Percentiles rank a stretch among this genome's conserved stretches.
Evolutionary conservation across 1,140 invertebrate genomes (phyloP).

Genomic region (Temnothorax curvispinosus): DNA sequence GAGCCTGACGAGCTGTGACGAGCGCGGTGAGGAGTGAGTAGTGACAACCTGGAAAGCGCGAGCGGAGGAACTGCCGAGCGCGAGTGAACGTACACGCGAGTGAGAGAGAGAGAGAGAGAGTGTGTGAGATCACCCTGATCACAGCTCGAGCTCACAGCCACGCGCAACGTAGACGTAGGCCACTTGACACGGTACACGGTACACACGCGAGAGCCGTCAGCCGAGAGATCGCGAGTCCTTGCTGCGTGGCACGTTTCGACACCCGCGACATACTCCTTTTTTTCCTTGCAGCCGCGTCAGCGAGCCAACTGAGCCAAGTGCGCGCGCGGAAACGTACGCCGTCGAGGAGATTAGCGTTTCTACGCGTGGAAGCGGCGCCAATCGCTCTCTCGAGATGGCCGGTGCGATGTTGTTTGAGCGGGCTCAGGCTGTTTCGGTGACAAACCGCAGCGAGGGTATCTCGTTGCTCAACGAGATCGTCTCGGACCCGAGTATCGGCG

Average conservation of each 20-base stretch:
- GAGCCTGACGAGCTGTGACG: background rate
- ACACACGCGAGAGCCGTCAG: too few relatives aligned
- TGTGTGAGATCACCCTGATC: background rate
- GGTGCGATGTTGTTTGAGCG: constrained; percentile 94
- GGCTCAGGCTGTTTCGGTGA: constrained; percentile 89
- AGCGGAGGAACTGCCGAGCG: background rate
- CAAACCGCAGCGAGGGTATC: constrained; percentile 90
- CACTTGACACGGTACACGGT: background rate
- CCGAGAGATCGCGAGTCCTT: background rate
- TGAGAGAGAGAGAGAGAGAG: background rate
- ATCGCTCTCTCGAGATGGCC: constrained; percentile 87
- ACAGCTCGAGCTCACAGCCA: background rate
- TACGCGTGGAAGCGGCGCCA: background rate
- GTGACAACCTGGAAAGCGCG: constrained; percentile 65
- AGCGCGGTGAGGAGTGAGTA: constrained; percentile 61
- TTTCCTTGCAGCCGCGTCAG: background rate
- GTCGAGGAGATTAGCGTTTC: constrained; percentile 12
- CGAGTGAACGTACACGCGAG: background rate
- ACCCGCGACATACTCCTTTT: background rate
- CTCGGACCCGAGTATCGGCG: constrained; percentile 88
- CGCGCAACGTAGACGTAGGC: background rate
- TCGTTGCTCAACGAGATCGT: constrained; percentile 90
- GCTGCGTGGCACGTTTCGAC: background rate
- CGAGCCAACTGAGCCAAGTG: too few relatives aligned
- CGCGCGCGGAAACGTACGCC: background rate